Conservation (phyloP, 2,113 vertebrate genomes). For the Bubo scandiacus region DNA sequence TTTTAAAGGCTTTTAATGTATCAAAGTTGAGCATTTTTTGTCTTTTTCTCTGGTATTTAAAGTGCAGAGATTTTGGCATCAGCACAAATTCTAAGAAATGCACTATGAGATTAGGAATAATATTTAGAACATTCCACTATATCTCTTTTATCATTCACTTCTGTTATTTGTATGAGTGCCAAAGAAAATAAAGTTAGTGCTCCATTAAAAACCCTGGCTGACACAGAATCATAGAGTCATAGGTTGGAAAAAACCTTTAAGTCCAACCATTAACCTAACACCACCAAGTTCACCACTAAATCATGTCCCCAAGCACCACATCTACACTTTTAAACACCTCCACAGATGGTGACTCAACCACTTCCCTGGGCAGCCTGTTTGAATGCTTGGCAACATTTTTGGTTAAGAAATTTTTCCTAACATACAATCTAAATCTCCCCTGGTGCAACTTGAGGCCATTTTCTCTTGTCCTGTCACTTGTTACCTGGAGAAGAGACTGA, state of each 20-base stretch:
- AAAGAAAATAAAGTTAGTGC: neutral
- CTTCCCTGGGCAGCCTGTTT: neutral
- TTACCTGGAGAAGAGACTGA: neutral
- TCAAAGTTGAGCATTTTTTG: neutral
- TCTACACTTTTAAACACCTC: neutral
- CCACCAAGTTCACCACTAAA: neutral
- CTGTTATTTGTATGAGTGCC: neutral
- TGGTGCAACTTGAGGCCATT: neutral
- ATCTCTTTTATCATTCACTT: neutral
- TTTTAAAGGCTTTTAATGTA: neutral
- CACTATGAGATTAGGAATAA: neutral
- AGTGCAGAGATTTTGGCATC: neutral
- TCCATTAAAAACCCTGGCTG: neutral
- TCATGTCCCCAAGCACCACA: neutral
- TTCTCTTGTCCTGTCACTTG: neutral
- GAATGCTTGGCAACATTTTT: fast-evolving
- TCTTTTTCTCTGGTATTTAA: neutral
- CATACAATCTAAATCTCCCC: neutral
- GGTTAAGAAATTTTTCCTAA: neutral
- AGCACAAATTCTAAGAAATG: neutral
- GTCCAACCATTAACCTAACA: neutral
- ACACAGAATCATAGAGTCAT: neutral
- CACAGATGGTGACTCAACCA: neutral
- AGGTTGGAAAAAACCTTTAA: neutral
- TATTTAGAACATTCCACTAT: neutral